Conservation (phyloP, 2,113 vertebrate genomes). For the Ictidomys tridecemlineatus region DNA sequence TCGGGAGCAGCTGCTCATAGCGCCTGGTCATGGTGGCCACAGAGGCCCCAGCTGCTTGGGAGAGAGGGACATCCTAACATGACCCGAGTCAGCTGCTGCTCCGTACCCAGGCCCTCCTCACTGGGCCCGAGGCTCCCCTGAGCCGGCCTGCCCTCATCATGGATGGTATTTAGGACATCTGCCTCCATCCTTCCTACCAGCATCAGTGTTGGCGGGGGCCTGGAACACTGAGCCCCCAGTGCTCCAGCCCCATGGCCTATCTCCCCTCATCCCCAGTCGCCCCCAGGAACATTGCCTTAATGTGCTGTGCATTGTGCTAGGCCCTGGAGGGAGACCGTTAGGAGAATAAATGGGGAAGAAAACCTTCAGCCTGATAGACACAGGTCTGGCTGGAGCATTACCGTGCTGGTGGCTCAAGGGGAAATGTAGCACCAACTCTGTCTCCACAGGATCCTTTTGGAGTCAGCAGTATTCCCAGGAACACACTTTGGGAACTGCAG, state of each 20-base stretch:
- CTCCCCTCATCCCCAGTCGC: background rate
- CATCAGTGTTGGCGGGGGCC: background rate
- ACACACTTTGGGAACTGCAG: background rate
- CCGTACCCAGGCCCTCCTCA: background rate
- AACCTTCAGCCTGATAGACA: too few relatives aligned
- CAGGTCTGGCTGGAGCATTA: background rate
- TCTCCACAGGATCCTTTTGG: too few relatives aligned
- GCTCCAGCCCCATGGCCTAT: background rate
- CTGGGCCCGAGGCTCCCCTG: background rate
- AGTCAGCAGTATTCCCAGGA: background rate
- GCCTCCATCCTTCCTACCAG: background rate
- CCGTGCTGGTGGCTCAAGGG: background rate
- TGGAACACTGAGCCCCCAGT: background rate
- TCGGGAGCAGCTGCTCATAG: background rate
- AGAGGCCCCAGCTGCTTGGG: background rate
- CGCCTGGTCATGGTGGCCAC: background rate
- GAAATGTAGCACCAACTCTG: background rate
- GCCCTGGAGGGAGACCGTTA: background rate
- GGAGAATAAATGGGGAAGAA: background rate
- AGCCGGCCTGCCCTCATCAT: background rate
- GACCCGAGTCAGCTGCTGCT: background rate
- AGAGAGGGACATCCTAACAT: background rate
- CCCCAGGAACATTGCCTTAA: background rate
- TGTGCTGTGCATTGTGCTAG: background rate
- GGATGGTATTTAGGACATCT: background rate